Conservation (phyloP, 1,140 invertebrate genomes). For the Cydia splendana region DNA sequence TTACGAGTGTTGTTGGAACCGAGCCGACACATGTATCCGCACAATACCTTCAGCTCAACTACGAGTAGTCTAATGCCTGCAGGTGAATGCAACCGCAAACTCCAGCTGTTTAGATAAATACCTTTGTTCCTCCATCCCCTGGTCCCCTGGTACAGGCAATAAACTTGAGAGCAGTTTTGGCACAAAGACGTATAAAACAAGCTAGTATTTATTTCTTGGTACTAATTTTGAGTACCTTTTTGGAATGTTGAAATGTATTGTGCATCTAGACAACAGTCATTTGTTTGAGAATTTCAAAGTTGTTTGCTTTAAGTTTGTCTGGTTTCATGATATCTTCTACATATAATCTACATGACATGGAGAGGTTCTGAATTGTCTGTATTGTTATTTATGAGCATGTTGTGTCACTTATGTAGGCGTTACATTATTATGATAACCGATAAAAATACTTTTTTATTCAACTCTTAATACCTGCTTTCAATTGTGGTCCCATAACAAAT, state of each 20-base stretch:
- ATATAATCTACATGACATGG: background rate
- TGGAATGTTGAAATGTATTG: constrained; percentile 12
- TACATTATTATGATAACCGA: too few relatives aligned
- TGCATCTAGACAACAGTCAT: constrained; percentile 8
- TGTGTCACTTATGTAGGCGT: too few relatives aligned
- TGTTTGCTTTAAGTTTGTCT: background rate
- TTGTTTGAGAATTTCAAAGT: constrained; percentile 8
- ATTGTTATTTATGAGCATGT: too few relatives aligned
- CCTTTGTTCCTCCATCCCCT: constrained; percentile 24
- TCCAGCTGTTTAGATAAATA: constrained; percentile 24
- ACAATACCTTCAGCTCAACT: constrained; percentile 21
- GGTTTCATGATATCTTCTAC: background rate
- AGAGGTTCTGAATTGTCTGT: too few relatives aligned
- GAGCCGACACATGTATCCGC: constrained; percentile 20
- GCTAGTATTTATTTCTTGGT: constrained; percentile 28
- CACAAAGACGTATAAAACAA: constrained; percentile 27
- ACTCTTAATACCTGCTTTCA: too few relatives aligned
- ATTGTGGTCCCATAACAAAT: too few relatives aligned
- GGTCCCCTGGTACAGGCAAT: constrained; percentile 8
- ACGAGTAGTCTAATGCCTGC: background rate
- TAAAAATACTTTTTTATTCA: too few relatives aligned
- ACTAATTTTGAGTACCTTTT: constrained; percentile 22
- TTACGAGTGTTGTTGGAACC: constrained; percentile 21
- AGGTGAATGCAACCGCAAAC: constrained; percentile 31
- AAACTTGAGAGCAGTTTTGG: constrained; percentile 14